These are phyloP conservation scores for Pegoplata infirma DNA, from an alignment of 2,888 invertebrate genomes.

Conservation along the genomic window DNA sequence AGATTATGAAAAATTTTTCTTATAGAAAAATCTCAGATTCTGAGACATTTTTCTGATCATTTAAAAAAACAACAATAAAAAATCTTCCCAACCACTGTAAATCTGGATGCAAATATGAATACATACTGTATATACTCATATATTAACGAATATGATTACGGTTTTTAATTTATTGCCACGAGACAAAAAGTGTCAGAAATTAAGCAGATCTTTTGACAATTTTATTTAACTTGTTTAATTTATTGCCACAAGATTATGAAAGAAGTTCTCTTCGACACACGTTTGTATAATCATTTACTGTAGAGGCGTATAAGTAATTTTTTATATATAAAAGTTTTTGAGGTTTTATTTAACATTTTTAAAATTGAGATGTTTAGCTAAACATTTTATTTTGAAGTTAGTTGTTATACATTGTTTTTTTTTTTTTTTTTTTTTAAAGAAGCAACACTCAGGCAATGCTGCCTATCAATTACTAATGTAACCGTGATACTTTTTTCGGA, in stretches of 20 bases:
- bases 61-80: no score
- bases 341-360: no score
- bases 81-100: conserved; percentile 16
- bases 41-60: no score
- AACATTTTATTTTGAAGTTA: no score
- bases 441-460: no score
- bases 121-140: background rate
- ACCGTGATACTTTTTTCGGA: no score
- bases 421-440: no score
- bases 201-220: conserved; percentile 62
- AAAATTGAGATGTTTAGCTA: conserved; percentile 4
- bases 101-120: background rate
- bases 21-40: no score
- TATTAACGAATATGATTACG: conserved; percentile 37
- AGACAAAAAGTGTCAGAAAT: conserved; percentile 58
- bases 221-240: conserved; percentile 61
- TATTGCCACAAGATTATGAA: conserved; percentile 50
- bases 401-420: no score
- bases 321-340: no score
- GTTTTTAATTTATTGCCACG: conserved; percentile 57
- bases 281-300: conserved; percentile 1
- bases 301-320: conserved; percentile 43
- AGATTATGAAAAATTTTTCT: no score
- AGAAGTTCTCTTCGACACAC: conserved; percentile 15
- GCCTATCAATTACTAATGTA: no score